phyloP scores from a whole-genome alignment of 2,113 vertebrate genomes.

The Lynx canadensis region DNA sequence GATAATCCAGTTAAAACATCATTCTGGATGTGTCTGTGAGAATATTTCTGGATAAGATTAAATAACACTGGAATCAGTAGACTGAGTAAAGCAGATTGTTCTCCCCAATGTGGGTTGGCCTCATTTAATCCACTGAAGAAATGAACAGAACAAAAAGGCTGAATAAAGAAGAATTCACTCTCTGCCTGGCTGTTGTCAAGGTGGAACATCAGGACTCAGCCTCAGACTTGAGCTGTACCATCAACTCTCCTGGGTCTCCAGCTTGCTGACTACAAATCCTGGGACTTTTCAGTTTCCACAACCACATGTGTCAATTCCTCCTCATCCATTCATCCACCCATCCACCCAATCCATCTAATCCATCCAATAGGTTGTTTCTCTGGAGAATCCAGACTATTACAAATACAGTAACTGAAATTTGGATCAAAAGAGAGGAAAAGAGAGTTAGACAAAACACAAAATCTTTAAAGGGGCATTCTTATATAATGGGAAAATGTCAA shows the following conservation, averaged over 20 bases:
- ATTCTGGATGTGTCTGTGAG: background rate
- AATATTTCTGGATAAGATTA: background rate
- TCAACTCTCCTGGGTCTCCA: background rate
- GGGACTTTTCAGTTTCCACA: background rate
- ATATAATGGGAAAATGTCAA: background rate
- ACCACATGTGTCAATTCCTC: background rate
- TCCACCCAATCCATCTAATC: background rate
- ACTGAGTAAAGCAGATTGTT: background rate
- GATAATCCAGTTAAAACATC: background rate
- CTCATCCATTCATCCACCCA: background rate
- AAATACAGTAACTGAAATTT: background rate
- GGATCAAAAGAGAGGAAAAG: background rate
- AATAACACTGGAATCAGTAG: background rate
- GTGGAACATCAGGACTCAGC: background rate
- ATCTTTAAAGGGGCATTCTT: background rate
- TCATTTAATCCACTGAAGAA: background rate
- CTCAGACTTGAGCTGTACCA: background rate
- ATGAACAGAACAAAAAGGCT: background rate
- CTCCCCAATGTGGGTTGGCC: background rate
- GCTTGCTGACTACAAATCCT: background rate
- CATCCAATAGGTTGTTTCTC: background rate
- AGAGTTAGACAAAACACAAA: background rate
- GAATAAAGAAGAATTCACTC: background rate
- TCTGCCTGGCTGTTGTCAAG: background rate
- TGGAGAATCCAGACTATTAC: background rate